Evolutionary conservation across 2,797 vertebrate genomes (phyloP).

Genomic region (Microcaecilia unicolor): DNA sequence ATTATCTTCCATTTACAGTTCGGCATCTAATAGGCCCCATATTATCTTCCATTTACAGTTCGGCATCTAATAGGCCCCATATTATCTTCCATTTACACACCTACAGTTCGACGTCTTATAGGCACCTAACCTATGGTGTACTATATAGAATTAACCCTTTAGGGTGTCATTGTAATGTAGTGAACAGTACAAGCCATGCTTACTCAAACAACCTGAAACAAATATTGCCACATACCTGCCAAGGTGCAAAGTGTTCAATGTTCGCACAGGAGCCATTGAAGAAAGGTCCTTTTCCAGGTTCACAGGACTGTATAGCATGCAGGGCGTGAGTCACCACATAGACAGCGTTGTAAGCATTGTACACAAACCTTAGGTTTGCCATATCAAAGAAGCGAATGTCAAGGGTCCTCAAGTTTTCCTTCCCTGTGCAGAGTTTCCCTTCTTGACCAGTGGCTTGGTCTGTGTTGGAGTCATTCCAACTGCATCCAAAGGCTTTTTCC

Average conservation of each 20-base stretch:
- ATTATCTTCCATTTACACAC: no score
- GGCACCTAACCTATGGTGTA: no score
- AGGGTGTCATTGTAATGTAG: no score
- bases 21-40: no score
- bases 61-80: no score
- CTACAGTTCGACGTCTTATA: no score
- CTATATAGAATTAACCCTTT: no score
- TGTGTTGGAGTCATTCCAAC: not conserved
- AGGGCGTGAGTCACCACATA: not conserved
- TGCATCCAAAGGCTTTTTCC: not conserved
- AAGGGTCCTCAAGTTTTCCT: not conserved
- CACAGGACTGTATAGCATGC: not conserved
- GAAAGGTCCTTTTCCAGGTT: constrained; percentile 23
- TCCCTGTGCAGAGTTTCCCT: not conserved
- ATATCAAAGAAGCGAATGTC: not conserved
- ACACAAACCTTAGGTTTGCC: not conserved
- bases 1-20: no score
- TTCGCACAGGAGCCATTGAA: not conserved
- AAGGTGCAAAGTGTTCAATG: not conserved
- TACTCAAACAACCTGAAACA: no score
- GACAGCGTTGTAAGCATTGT: constrained; percentile 2
- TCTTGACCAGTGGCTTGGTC: not conserved
- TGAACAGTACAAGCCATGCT: no score
- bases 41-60: no score
- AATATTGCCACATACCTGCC: constrained; percentile 16